phyloP scores from a whole-genome alignment of 2,888 invertebrate genomes.

The Ctena decussata region DNA sequence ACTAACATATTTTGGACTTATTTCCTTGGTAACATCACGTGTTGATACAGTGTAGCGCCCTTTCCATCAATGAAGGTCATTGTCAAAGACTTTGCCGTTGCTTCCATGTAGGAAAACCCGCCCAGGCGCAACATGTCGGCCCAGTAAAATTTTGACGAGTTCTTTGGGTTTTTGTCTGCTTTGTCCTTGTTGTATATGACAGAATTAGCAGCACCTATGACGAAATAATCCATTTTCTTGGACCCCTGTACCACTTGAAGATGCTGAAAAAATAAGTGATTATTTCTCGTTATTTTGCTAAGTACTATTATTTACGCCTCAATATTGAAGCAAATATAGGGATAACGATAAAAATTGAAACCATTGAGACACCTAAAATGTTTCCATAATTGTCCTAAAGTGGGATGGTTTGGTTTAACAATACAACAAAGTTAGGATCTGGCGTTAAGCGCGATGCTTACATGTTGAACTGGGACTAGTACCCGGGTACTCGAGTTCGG shows the following conservation, averaged over 20 bases:
- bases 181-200: conserved; percentile 83
- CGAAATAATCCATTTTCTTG: conserved; percentile 84
- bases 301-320: too few relatives aligned
- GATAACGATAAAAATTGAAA: too few relatives aligned
- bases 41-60: conserved; percentile 73
- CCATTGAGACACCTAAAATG: too few relatives aligned
- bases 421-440: too few relatives aligned
- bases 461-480: too few relatives aligned
- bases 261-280: conserved; percentile 80
- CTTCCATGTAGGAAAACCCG: conserved; percentile 83
- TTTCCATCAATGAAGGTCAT: conserved; percentile 76
- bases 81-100: conserved; percentile 73
- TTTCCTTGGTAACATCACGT: conserved; percentile 72
- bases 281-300: too few relatives aligned
- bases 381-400: too few relatives aligned
- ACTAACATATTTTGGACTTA: too few relatives aligned
- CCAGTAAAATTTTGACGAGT: conserved; percentile 82
- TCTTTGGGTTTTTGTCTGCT: conserved; percentile 75
- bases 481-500: too few relatives aligned
- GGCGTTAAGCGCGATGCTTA: too few relatives aligned
- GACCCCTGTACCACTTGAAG: conserved; percentile 71
- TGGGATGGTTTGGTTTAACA: too few relatives aligned
- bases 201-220: conserved; percentile 87
- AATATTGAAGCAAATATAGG: too few relatives aligned
- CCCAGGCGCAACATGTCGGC: conserved; percentile 83